phyloP scores from a whole-genome alignment of 64 coral and sea anemone genomes.

The Acropora yongei region DNA sequence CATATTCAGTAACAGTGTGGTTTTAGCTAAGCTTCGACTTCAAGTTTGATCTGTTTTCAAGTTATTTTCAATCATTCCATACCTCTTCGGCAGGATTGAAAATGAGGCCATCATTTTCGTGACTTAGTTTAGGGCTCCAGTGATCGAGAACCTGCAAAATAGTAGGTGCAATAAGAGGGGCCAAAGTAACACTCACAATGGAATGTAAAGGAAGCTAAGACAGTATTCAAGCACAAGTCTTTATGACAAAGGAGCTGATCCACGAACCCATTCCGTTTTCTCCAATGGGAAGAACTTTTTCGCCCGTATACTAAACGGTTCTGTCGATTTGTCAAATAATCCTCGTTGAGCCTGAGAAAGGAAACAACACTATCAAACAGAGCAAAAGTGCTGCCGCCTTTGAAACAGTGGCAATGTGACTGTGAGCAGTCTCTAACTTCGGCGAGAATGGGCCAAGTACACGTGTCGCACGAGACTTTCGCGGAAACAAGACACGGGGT shows the following conservation, averaged over 20 bases:
- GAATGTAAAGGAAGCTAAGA: background rate
- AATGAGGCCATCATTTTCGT: conserved; percentile 96
- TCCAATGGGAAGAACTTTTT: conserved; percentile 97
- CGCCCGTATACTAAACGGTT: conserved; percentile 96
- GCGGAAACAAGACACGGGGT: too few species aligned
- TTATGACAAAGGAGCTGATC: too few species aligned
- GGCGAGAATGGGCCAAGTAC: background rate
- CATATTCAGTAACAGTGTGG: background rate
- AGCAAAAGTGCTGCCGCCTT: background rate
- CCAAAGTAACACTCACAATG: background rate
- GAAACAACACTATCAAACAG: background rate
- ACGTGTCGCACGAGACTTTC: too few species aligned
- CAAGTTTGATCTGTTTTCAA: too few species aligned
- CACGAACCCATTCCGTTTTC: conserved; percentile 90
- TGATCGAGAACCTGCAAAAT: conserved; percentile 76
- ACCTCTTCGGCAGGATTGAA: conserved; percentile 97
- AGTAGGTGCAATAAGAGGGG: background rate
- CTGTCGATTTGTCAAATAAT: conserved; percentile 86
- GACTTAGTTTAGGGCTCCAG: conserved; percentile 88
- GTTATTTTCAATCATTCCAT: background rate
- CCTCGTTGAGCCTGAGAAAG: conserved; percentile 71
- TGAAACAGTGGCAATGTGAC: too few species aligned
- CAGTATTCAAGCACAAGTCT: too few species aligned
- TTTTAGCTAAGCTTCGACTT: background rate
- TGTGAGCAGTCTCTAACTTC: too few species aligned